Evolutionary conservation across 2,888 invertebrate genomes (phyloP).

Genomic region (Agonum fuliginosum): DNA sequence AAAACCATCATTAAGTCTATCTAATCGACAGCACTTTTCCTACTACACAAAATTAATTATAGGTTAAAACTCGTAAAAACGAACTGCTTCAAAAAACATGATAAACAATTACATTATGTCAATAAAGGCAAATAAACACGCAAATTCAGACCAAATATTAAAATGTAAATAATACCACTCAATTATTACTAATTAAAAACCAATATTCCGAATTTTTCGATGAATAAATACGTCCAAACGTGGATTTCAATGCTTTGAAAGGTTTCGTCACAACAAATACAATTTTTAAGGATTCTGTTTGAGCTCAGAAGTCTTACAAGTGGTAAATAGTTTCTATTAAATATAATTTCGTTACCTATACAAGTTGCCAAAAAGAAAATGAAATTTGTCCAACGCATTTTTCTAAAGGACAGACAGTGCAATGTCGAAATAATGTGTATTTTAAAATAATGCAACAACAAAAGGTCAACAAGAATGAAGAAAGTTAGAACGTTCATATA

Average conservation of each 20-base stretch:
- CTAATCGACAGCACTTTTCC: not conserved
- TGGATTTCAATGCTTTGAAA: not conserved
- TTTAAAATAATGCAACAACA: too few species aligned
- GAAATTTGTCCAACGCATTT: not conserved
- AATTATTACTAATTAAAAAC: not conserved
- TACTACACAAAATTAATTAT: not conserved
- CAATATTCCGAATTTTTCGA: not conserved
- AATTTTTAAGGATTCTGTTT: not conserved
- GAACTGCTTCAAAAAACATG: not conserved
- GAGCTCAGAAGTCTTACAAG: not conserved
- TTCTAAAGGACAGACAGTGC: not conserved
- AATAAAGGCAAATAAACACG: not conserved
- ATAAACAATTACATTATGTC: not conserved
- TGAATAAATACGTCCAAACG: not conserved
- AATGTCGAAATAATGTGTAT: too few species aligned
- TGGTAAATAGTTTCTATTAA: not conserved
- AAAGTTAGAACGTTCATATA: too few species aligned
- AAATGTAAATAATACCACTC: not conserved
- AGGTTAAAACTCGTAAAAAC: not conserved
- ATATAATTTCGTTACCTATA: not conserved
- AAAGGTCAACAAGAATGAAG: too few species aligned
- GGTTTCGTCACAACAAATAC: not conserved
- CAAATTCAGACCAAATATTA: not conserved
- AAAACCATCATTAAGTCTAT: constrained; percentile 6
- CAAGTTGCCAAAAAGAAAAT: not conserved